A percentile compares a stretch with the other conserved stretches of the same genome.
These are phyloP conservation scores for Spodoptera littoralis DNA, from an alignment of 2,888 invertebrate genomes.

Conservation along the genomic window DNA sequence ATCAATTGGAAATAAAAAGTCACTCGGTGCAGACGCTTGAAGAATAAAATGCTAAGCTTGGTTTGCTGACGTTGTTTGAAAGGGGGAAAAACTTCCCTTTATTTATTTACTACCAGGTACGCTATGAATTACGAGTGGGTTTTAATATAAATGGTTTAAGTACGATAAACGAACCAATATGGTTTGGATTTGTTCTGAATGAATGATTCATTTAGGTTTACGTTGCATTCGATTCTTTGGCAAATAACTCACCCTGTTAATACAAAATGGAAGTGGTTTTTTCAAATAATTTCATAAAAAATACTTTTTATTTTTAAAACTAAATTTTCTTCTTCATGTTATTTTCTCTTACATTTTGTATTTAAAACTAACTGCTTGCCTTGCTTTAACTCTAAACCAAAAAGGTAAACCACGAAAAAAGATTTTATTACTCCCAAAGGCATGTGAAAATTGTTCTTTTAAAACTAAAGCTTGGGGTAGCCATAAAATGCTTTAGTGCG, in stretches of 20 bases:
- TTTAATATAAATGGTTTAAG: too few species aligned
- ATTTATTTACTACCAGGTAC: too few species aligned
- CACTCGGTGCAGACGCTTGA: neutral
- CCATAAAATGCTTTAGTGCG: constrained; percentile 29
- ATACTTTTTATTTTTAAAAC: constrained; percentile 4
- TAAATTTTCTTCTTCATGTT: constrained; percentile 22
- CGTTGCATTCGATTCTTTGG: too few species aligned
- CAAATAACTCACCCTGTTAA: too few species aligned
- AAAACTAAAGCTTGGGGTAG: constrained; percentile 41
- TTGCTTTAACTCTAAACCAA: constrained; percentile 13
- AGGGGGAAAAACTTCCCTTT: too few species aligned
- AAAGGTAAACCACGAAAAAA: constrained; percentile 26
- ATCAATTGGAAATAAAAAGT: constrained; percentile 20
- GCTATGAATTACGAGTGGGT: too few species aligned
- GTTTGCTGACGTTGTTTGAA: too few species aligned
- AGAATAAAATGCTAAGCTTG: neutral
- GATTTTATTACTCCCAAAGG: constrained; percentile 31
- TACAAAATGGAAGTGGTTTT: too few species aligned
- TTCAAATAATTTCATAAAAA: too few species aligned
- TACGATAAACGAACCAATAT: too few species aligned
- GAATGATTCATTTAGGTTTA: too few species aligned
- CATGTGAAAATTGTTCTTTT: constrained; percentile 34
- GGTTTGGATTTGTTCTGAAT: too few species aligned
- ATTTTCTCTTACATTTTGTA: constrained; percentile 10
- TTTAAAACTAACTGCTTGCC: constrained; percentile 10